A percentile compares a stretch with the other conserved stretches of the same genome.
Evolutionary conservation across 2,888 invertebrate genomes (phyloP).

Genomic region (Eilema caniola): DNA sequence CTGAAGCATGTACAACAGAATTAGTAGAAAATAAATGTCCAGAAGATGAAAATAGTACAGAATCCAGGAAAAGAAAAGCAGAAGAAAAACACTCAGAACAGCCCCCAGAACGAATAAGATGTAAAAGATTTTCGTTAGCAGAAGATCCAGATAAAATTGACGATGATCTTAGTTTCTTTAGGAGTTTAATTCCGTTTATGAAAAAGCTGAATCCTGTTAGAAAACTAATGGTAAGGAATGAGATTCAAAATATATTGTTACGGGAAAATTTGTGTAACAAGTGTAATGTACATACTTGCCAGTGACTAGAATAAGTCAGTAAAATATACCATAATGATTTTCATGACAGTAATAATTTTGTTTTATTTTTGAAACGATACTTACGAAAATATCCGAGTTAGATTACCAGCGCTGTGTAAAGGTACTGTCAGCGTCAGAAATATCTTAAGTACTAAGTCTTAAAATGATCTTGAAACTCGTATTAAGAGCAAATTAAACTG

Average conservation of each 20-base stretch:
- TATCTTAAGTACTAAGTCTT: no score
- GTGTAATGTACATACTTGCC: slow-evolving; percentile 29
- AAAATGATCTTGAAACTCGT: no score
- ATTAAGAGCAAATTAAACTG: no score
- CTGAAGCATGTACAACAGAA: slow-evolving; percentile 13
- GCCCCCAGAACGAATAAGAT: not conserved
- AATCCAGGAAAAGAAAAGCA: slow-evolving; percentile 24
- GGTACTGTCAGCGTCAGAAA: no score
- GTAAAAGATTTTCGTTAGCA: not conserved
- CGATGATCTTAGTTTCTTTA: slow-evolving; percentile 52
- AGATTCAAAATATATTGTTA: slow-evolving; percentile 54
- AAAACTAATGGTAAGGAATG: slow-evolving; percentile 55
- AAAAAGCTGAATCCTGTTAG: slow-evolving; percentile 51
- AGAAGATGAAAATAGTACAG: not conserved
- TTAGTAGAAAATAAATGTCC: not conserved
- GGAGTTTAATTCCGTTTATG: slow-evolving; percentile 54
- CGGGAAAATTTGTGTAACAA: slow-evolving; percentile 52
- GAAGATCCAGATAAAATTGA: slow-evolving; percentile 26
- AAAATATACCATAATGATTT: not conserved
- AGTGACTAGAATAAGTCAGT: not conserved
- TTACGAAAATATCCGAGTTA: no score
- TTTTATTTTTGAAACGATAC: not conserved
- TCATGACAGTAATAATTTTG: not conserved
- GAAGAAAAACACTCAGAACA: slow-evolving; percentile 4
- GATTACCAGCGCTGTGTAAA: no score